Conservation (phyloP, 2,888 invertebrate genomes). For the Drosophila suboccidentalis region DNA sequence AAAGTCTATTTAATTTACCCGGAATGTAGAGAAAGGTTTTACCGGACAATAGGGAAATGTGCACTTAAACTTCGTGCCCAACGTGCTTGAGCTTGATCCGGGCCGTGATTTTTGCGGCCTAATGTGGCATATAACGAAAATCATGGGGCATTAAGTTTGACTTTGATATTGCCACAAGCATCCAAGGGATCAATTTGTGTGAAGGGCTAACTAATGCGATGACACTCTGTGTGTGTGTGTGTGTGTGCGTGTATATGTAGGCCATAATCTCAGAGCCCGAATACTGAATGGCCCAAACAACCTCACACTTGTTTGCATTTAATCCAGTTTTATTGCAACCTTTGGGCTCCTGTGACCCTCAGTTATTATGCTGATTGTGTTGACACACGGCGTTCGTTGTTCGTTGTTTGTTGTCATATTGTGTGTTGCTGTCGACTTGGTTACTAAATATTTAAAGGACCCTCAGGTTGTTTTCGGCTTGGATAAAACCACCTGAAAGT, state of each 20-base stretch:
- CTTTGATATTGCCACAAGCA: slow-evolving; percentile 39
- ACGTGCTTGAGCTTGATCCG: slow-evolving; percentile 6
- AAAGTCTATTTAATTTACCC: slow-evolving; percentile 45
- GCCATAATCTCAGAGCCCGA: slow-evolving; percentile 19
- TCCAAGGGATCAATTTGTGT: slow-evolving; percentile 45
- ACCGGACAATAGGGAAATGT: slow-evolving; percentile 22
- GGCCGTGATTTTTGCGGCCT: slow-evolving; percentile 20
- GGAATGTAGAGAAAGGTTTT: slow-evolving; percentile 1
- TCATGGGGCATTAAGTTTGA: slow-evolving; percentile 55
- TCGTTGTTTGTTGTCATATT: slow-evolving; percentile 15
- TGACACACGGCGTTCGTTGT: slow-evolving; percentile 43
- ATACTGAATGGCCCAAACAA: slow-evolving; percentile 31
- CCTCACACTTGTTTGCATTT: slow-evolving; percentile 66
- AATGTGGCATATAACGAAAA: slow-evolving; percentile 45
- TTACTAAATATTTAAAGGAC: slow-evolving; percentile 22
- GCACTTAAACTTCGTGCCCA: slow-evolving; percentile 5
- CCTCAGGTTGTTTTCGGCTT: slow-evolving; percentile 12
- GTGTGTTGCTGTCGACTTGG: slow-evolving; percentile 4
- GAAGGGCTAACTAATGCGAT: slow-evolving; percentile 11
- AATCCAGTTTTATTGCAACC: slow-evolving; percentile 65
- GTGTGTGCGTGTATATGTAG: background rate
- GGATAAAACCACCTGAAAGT: background rate
- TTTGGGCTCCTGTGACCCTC: slow-evolving; percentile 32
- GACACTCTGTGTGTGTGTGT: background rate
- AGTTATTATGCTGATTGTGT: slow-evolving; percentile 67